These are phyloP conservation scores for Octodon degus DNA, from an alignment of 2,113 vertebrate genomes.

Conservation along the genomic window DNA sequence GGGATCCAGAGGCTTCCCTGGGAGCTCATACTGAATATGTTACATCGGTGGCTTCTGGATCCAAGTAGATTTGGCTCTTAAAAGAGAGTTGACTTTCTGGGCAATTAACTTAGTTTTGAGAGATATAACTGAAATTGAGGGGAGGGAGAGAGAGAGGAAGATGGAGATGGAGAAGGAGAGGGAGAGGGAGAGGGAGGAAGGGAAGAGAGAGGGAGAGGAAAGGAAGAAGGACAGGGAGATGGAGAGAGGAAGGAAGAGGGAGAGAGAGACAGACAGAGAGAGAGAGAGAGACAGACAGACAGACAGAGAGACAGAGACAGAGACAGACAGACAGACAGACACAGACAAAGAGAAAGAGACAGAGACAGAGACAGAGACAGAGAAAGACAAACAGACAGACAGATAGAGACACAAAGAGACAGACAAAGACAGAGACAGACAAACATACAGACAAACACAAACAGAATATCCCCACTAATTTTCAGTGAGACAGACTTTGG, in stretches of 20 bases:
- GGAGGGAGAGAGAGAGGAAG: not conserved
- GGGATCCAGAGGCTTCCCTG: not conserved
- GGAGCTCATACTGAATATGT: not conserved
- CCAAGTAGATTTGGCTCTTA: conserved; percentile 23
- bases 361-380: not conserved
- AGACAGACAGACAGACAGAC: too few species aligned
- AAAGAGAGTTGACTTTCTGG: conserved; percentile 40
- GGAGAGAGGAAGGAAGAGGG: not conserved
- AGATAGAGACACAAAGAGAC: not conserved
- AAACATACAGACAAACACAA: not conserved
- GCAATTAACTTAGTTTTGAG: conserved; percentile 62
- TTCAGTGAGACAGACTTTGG: not conserved
- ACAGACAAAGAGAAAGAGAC: not conserved
- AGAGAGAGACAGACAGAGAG: not conserved
- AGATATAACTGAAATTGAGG: not conserved
- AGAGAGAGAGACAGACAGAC: not conserved
- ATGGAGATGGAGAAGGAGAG: not conserved
- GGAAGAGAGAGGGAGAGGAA: too few species aligned
- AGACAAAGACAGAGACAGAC: not conserved
- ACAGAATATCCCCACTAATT: not conserved
- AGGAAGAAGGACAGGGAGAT: too few species aligned
- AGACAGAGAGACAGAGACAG: too few species aligned
- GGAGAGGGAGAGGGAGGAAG: not conserved
- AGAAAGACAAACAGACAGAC: not conserved
- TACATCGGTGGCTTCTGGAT: conserved; percentile 12